phyloP scores from a whole-genome alignment of 2,797 vertebrate species.

The Platalea minor region DNA sequence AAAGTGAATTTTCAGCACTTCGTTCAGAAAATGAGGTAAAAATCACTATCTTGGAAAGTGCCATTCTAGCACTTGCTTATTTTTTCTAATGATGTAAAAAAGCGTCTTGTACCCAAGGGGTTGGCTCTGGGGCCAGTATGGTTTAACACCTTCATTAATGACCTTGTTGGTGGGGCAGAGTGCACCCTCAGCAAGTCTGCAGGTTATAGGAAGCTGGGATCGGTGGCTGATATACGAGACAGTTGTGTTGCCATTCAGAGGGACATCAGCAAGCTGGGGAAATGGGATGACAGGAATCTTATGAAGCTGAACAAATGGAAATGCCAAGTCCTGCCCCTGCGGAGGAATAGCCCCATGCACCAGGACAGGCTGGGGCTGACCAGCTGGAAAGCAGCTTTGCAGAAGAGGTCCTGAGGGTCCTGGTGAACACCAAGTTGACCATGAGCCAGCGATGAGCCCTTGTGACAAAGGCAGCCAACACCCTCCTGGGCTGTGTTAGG shows the following conservation, averaged over 20 bases:
- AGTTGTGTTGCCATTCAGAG: not conserved
- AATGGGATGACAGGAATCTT: not conserved
- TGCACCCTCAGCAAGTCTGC: not conserved
- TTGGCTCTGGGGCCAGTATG: not conserved
- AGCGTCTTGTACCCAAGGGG: not conserved
- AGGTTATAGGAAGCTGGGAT: not conserved
- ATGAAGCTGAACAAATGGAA: not conserved
- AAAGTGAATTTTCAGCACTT: constrained; percentile 94
- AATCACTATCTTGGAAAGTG: not conserved
- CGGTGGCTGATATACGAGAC: not conserved
- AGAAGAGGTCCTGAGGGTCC: not conserved
- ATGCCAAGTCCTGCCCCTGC: not conserved
- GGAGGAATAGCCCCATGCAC: not conserved
- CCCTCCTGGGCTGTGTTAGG: not conserved
- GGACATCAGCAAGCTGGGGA: not conserved
- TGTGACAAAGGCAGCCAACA: not conserved
- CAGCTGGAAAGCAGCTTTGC: not conserved
- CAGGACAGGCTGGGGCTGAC: not conserved
- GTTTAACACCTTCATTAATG: not conserved
- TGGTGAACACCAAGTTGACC: not conserved
- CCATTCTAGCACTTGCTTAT: not conserved
- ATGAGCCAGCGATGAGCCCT: not conserved
- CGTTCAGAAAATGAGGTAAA: constrained; percentile 92
- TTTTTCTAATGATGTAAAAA: not conserved
- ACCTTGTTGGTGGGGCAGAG: not conserved